A percentile compares a stretch with the other conserved stretches of the same genome.
Evolutionary conservation across 53 echinoderm and acorn worm genomes (phyloP).

Genomic region (Crossaster papposus): DNA sequence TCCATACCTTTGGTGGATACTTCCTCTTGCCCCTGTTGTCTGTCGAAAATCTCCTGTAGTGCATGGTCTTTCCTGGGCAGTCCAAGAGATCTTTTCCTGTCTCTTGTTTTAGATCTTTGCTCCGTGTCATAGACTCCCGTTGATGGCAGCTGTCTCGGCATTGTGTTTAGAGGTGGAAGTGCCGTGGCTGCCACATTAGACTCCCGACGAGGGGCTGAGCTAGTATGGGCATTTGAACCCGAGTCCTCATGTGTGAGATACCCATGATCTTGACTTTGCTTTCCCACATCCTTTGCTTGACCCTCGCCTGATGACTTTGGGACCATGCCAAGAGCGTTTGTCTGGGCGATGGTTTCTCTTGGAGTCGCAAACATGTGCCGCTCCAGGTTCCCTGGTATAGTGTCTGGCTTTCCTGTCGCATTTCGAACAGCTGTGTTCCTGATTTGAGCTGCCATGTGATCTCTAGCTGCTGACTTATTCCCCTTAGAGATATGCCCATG

Average conservation of each 20-base stretch:
- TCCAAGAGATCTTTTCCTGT: conserved; percentile 31
- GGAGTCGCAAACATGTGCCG: conserved; percentile 88
- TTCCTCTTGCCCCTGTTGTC: neutral
- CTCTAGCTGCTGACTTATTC: neutral
- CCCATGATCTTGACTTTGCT: conserved; percentile 14
- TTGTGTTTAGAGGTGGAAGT: conserved; percentile 26
- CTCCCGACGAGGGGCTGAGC: neutral
- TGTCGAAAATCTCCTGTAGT: neutral
- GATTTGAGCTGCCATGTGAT: conserved; percentile 37
- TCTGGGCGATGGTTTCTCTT: conserved; percentile 58
- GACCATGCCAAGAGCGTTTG: conserved; percentile 43
- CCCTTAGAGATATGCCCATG: neutral
- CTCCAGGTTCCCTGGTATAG: conserved; percentile 70
- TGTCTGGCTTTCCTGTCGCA: conserved; percentile 86
- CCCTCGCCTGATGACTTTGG: conserved; percentile 10
- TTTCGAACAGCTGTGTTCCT: conserved; percentile 83
- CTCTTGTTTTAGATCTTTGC: conserved; percentile 19
- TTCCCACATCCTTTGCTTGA: neutral
- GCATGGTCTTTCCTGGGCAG: conserved; percentile 21
- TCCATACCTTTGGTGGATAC: neutral
- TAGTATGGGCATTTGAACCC: neutral
- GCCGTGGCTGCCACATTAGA: neutral
- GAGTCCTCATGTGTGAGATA: neutral
- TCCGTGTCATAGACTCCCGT: conserved; percentile 17
- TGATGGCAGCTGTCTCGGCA: conserved; percentile 32